Percentiles rank a stretch among this genome's conserved stretches.
Conservation (phyloP, 2,888 invertebrate genomes). For the Pseudoips prasinana region DNA sequence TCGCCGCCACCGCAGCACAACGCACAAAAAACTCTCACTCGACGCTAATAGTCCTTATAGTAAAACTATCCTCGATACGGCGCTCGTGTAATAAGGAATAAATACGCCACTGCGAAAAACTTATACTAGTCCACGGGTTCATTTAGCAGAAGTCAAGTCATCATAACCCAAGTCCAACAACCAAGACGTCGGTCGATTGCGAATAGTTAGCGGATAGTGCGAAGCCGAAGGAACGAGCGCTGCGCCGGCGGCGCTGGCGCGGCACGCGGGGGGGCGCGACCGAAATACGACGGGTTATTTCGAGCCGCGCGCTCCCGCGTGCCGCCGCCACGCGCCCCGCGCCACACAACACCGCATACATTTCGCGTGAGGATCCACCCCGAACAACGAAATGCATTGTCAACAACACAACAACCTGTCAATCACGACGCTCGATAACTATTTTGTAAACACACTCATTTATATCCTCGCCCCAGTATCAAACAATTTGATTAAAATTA, state of each 20-base stretch:
- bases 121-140: slow-evolving; percentile 80
- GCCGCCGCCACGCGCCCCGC: slow-evolving; percentile 32
- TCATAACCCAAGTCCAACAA: slow-evolving; percentile 87
- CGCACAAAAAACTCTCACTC: slow-evolving; percentile 77
- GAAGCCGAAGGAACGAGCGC: slow-evolving; percentile 47
- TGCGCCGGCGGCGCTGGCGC: slow-evolving; percentile 54
- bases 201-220: slow-evolving; percentile 94
- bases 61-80: slow-evolving; percentile 57
- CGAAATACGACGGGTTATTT: slow-evolving; percentile 79
- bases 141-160: slow-evolving; percentile 90
- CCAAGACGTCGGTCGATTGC: slow-evolving; percentile 97
- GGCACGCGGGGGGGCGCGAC: slow-evolving; percentile 60
- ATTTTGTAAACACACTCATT: slow-evolving; percentile 1
- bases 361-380: slow-evolving; percentile 38
- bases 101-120: slow-evolving; percentile 76
- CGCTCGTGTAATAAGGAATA: slow-evolving; percentile 61
- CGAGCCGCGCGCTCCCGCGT: slow-evolving; percentile 65
- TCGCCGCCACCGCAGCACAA: slow-evolving; percentile 75
- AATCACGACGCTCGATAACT: neutral
- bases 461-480: too few species aligned
- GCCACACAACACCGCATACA: slow-evolving; percentile 36
- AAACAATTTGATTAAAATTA: too few species aligned
- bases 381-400: slow-evolving; percentile 22
- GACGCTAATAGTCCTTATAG: slow-evolving; percentile 69
- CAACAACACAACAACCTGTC: slow-evolving; percentile 2